Conservation (phyloP, 2,797 vertebrate species). For the Hephaestus fuliginosus region DNA sequence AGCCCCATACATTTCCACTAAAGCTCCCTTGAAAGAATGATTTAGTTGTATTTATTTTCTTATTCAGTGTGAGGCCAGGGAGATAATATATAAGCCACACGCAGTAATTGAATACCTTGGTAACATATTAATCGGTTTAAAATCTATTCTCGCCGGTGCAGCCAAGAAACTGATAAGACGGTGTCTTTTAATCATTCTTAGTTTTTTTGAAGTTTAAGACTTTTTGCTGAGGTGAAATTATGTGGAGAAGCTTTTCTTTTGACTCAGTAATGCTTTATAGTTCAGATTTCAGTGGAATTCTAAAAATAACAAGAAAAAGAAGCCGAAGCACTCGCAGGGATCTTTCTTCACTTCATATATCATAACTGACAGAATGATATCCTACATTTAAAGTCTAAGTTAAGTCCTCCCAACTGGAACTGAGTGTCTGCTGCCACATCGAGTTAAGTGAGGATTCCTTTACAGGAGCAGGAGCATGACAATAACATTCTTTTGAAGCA, state of each 20-base stretch:
- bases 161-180: conserved; percentile 67
- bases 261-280: conserved; percentile 53
- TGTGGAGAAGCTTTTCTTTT: conserved; percentile 61
- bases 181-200: conserved; percentile 53
- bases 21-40: conserved; percentile 69
- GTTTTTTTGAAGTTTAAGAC: conserved; percentile 34
- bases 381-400: conserved; percentile 78
- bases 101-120: conserved; percentile 60
- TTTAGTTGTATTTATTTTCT: conserved; percentile 79
- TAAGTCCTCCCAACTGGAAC: conserved; percentile 75
- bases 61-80: conserved; percentile 53
- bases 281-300: conserved; percentile 65
- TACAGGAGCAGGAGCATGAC: conserved; percentile 52
- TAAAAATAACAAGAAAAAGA: conserved; percentile 65
- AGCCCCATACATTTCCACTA: conserved; percentile 67
- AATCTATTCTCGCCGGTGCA: conserved; percentile 37
- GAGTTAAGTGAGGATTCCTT: conserved; percentile 74
- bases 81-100: conserved; percentile 63
- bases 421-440: conserved; percentile 72
- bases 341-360: conserved; percentile 78
- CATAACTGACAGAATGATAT: conserved; percentile 81
- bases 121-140: conserved; percentile 70
- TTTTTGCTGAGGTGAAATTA: conserved; percentile 55
- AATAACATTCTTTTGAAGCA: conserved; percentile 39
- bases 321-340: conserved; percentile 61